phyloP scores from a whole-genome alignment of 2,797 vertebrate genomes.

The Rhynchonycteris naso region DNA sequence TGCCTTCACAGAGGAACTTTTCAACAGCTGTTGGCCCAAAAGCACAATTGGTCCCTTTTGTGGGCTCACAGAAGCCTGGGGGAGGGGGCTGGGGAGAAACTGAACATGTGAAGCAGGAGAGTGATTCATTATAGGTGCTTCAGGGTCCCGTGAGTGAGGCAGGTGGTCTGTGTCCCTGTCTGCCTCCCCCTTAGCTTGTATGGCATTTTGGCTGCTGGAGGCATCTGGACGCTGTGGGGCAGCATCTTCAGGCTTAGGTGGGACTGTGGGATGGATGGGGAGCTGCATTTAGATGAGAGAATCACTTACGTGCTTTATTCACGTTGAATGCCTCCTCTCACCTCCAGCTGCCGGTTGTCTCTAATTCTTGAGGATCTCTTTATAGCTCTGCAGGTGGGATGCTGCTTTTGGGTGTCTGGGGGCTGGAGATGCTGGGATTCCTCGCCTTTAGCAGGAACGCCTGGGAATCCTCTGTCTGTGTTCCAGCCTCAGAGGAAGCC shows the following conservation, averaged over 20 bases:
- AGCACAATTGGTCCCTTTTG: not conserved
- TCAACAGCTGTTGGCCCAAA: not conserved
- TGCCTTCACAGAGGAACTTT: not conserved
- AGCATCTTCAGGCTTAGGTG: not conserved
- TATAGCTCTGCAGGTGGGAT: not conserved
- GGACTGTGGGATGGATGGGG: not conserved
- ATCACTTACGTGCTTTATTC: not conserved
- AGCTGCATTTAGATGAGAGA: not conserved
- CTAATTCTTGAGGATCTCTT: not conserved
- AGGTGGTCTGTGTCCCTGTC: too few species aligned
- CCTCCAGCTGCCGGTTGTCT: not conserved
- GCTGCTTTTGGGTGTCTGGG: not conserved
- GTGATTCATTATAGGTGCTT: not conserved
- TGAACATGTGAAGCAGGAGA: not conserved
- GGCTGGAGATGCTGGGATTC: not conserved
- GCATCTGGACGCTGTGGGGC: accelerated
- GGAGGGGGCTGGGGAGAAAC: not conserved
- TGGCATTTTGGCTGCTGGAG: not conserved
- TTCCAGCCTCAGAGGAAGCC: not conserved
- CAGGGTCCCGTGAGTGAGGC: not conserved
- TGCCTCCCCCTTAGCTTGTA: not conserved
- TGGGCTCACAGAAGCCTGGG: not conserved
- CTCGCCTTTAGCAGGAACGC: not conserved
- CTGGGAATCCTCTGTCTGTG: not conserved
- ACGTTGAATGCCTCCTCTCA: not conserved